A percentile compares a stretch with the other conserved stretches of the same genome.
phyloP scores from a whole-genome alignment of 2,888 invertebrate species.

The Acholoe squamosa region DNA sequence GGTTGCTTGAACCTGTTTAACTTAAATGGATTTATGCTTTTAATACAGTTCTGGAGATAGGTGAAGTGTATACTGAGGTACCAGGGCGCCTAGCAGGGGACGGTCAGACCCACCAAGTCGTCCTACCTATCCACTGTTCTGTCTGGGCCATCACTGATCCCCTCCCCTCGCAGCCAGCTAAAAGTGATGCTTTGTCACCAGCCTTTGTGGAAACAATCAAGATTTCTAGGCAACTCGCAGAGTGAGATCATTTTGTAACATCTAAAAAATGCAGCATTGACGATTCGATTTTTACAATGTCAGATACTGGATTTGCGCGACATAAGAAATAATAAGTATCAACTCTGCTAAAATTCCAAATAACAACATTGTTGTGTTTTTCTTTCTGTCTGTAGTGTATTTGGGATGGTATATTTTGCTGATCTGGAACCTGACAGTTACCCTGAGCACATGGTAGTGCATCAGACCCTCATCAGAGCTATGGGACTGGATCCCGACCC shows the following conservation, averaged over 20 bases:
- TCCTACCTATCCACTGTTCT: constrained; percentile 16
- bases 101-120: neutral
- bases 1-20: too few species aligned
- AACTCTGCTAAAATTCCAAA: too few species aligned
- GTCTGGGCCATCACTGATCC: constrained; percentile 48
- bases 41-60: constrained; percentile 27
- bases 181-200: neutral
- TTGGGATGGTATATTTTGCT: constrained; percentile 74
- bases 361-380: neutral
- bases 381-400: constrained; percentile 70
- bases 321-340: too few species aligned
- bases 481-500: constrained; percentile 44
- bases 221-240: constrained; percentile 5
- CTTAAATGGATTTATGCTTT: too few species aligned
- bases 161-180: neutral
- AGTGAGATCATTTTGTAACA: neutral
- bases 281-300: too few species aligned
- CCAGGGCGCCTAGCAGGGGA: constrained; percentile 3
- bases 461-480: constrained; percentile 60
- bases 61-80: neutral
- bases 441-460: constrained; percentile 62
- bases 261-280: too few species aligned
- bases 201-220: neutral
- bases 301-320: too few species aligned
- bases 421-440: constrained; percentile 67